Evolutionary conservation across 2,113 vertebrate genomes (phyloP).

Genomic region (Pygoscelis antarcticus): DNA sequence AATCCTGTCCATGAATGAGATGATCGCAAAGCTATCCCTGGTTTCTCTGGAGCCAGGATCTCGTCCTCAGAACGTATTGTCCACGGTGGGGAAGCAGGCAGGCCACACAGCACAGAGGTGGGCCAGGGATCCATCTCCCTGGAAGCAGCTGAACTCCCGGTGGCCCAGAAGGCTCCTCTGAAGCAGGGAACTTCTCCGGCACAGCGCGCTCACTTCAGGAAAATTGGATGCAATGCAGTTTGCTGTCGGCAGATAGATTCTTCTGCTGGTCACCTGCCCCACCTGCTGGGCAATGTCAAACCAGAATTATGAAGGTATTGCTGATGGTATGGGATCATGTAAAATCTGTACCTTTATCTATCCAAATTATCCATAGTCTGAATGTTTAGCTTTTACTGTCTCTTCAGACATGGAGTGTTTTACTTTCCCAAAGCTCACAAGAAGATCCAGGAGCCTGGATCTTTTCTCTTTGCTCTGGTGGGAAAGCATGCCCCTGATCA

Average conservation of each 20-base stretch:
- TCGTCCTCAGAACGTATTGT: not conserved
- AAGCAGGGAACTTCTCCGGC: not conserved
- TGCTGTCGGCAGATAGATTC: not conserved
- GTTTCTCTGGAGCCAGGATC: not conserved
- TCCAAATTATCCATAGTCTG: not conserved
- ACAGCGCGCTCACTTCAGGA: fast-evolving
- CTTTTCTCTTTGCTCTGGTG: not conserved
- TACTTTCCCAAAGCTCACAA: not conserved
- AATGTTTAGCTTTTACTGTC: not conserved
- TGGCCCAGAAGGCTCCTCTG: not conserved
- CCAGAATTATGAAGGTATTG: not conserved
- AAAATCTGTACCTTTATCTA: not conserved
- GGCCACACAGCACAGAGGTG: not conserved
- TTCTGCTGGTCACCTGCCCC: not conserved
- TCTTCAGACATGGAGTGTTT: not conserved
- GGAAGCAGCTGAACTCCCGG: not conserved
- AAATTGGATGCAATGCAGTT: not conserved
- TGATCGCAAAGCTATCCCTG: not conserved
- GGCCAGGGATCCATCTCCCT: not conserved
- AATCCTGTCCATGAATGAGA: not conserved
- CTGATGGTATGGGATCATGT: not conserved
- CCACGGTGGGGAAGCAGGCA: not conserved
- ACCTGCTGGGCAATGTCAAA: not conserved
- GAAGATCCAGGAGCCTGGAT: not conserved
- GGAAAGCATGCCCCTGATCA: not conserved